Percentiles rank a stretch among this genome's conserved stretches.
Evolutionary conservation across 2,888 invertebrate species (phyloP).

Genomic region (Watsonalla cultraria): DNA sequence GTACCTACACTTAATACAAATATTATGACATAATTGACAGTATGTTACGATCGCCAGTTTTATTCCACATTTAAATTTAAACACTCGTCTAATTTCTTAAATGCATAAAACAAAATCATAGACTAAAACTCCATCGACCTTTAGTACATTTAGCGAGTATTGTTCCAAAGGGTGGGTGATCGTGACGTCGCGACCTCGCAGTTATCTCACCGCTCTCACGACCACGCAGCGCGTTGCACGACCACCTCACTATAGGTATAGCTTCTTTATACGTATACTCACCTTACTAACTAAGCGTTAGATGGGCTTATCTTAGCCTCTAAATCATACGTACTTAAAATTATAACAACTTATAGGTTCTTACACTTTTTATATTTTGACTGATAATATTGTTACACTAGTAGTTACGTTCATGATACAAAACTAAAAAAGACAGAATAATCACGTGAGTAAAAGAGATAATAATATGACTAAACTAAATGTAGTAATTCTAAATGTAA

Average conservation of each 20-base stretch:
- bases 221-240: slow-evolving; percentile 66
- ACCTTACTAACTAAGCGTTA: slow-evolving; percentile 16
- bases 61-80: not conserved
- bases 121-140: not conserved
- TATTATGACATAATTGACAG: not conserved
- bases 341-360: too few species aligned
- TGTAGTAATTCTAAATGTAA: too few species aligned
- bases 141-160: not conserved
- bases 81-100: not conserved
- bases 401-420: too few species aligned
- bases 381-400: too few species aligned
- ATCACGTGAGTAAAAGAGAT: too few species aligned
- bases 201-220: slow-evolving; percentile 73
- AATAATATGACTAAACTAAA: too few species aligned
- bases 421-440: too few species aligned
- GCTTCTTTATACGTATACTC: slow-evolving; percentile 35
- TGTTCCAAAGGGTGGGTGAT: slow-evolving; percentile 25
- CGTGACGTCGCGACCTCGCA: slow-evolving; percentile 70
- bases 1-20: too few species aligned
- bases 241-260: slow-evolving; percentile 52
- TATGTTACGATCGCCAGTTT: not conserved
- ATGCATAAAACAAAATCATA: not conserved
- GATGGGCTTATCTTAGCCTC: slow-evolving; percentile 7
- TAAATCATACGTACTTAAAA: not conserved
- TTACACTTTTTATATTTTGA: too few species aligned